Evolutionary conservation across 2,888 invertebrate genomes (phyloP).

Genomic region (Drosophila glabriapex): DNA sequence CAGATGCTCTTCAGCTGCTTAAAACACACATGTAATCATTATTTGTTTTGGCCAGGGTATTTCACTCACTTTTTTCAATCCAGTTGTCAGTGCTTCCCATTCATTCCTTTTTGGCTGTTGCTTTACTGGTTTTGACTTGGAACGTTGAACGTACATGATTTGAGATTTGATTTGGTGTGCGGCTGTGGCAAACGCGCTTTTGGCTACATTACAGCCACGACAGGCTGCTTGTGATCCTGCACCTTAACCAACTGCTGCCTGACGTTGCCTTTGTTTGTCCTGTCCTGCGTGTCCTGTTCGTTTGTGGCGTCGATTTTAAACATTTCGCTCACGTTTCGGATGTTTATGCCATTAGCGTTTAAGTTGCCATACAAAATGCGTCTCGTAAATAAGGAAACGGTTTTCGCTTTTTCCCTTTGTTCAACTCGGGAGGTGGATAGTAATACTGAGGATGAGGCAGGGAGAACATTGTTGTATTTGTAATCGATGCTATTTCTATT

Average conservation of each 20-base stretch:
- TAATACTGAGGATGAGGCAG: neutral
- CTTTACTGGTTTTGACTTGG: constrained; percentile 28
- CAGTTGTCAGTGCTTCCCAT: neutral
- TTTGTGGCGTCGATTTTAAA: constrained; percentile 60
- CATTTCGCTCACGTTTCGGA: constrained; percentile 83
- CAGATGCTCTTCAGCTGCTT: neutral
- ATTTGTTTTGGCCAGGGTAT: constrained; percentile 25
- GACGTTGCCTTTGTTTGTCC: constrained; percentile 28
- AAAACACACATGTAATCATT: neutral
- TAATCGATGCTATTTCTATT: constrained; percentile 65
- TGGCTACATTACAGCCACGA: constrained; percentile 73
- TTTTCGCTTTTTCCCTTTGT: constrained; percentile 48
- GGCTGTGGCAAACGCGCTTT: constrained; percentile 58
- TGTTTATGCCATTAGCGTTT: constrained; percentile 85
- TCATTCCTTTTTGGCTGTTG: constrained; percentile 17
- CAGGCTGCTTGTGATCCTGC: constrained; percentile 38
- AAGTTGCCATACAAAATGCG: constrained; percentile 82
- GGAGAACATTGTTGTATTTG: constrained; percentile 45
- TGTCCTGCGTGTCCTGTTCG: constrained; percentile 43
- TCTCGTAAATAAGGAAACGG: constrained; percentile 74
- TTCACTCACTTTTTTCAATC: neutral
- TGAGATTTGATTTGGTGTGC: constrained; percentile 78
- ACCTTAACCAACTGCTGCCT: constrained; percentile 26
- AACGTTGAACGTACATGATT: constrained; percentile 76
- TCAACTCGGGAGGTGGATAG: neutral